Evolutionary conservation across 2,888 invertebrate genomes (phyloP), one percentile per base, ranked within the genome.

Genomic region (Mechanitis messenoides): DNA sequence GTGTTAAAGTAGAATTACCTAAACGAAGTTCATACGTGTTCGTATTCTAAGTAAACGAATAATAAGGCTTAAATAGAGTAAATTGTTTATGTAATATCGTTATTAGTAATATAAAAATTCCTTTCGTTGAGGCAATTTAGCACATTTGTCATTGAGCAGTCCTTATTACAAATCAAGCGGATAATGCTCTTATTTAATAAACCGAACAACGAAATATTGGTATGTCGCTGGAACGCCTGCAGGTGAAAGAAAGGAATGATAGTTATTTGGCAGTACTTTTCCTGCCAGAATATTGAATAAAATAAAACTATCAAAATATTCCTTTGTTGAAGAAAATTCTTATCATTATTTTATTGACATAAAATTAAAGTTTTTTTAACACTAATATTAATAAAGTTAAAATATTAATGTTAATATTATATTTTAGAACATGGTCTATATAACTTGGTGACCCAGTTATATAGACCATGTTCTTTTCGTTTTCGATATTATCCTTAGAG

Each of bases 221-320:
- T 59, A 66, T 59, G 60, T 58, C 53, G 28, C 55, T 47, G 54
- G 61, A 67, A 65, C 59, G 47, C 42, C 55, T 53, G 60, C 56
- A 54, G 60, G 58, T 67, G 62, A 65, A 67, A 62, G 59, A 58
- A 62, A 61, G 58, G 61, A 60, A 67, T 65, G 60, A 53, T 55
- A 62, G 67, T 55, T 58, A 68, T 68, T 65, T 54, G 50, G 58
- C 45, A 60, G 54, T 57, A 53, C 63, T 60, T 59, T 64, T 63
- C 60, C 45, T 33, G n/a, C 45, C 46, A 56, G 42, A 59, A 54
- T 60, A 58, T 63, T 65, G 56, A 61, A 60, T 59, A 58, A 28
- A 56, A 58, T 64, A 50, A 58, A 63, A 57, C 47, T 54, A 57
- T 35, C 45, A 31, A 35, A 58, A 55, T 54, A 54, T 38, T 50